Base-by-base conservation (phyloP, 2,113 vertebrate species). In the Mobula hypostoma region DNA sequence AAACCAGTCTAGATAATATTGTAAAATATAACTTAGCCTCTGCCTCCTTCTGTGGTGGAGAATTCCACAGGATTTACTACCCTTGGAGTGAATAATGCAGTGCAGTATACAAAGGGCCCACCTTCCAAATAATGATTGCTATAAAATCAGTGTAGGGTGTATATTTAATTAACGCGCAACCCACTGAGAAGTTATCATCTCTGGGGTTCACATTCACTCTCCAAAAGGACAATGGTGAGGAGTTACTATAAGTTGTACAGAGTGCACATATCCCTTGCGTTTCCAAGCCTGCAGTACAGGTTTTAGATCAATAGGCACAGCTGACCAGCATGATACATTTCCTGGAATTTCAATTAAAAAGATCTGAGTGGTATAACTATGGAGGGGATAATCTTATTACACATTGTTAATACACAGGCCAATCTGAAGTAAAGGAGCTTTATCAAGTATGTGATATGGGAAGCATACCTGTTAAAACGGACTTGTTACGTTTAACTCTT, bases 291-390 rank as follows among this genome's bases (percentile, higher is more conserved):
- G 68, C 68, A 74, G 70, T 48, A 61, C 24, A 8, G 90, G 68
- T 72, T 70, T 93, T 21, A 82, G 79, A 93, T 93, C 91, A 76
- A 93, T 93, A 76, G 68, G 70, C 72, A 74, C 74, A 48, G 24
- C 70, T 72, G 36, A 8, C n/a, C 88, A 40, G 63, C 19, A 17
- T 72, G 90, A 12, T 70, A 11, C 66, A 68, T 72, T 92, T 92
- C 90, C 90, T 70, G 90, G 91, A 74, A 93, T 56, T 56, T 36
- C 68, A 93, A 93, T 93, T 93, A 76, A 93, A 72, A 93, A 93
- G 91, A 40, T 48, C 66, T 48, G 32, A 93, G 91, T 56, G 24
- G 74, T 93, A 70, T 74, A 93, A 48, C 48, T 74, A 74, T 48
- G 66, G 90, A 72, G 32, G 88, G 90, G 8, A 40, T 87, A 61